Base-by-base conservation (phyloP, 1,140 invertebrate species). In the Drosophila parabipectinata region DNA sequence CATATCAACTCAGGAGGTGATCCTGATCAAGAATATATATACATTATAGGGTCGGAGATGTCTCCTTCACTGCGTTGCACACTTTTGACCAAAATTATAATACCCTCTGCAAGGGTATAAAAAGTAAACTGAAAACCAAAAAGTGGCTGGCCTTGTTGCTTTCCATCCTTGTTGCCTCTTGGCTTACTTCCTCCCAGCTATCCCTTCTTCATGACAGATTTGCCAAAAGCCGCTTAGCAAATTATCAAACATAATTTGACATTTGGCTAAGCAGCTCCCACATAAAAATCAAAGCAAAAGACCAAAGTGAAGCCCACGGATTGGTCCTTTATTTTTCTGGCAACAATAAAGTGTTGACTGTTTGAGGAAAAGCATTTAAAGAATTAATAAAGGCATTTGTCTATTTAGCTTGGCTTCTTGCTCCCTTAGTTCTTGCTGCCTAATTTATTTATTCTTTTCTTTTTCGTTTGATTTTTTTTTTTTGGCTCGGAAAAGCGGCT, bases 171-270 rank as follows among this genome's bases (percentile, higher is more conserved):
- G 2, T 18, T 15, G 30, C 4, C 32, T n/a, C 28, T 50, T 48
- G 14, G 2, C 8, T 6, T 3, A 14, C 24, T 41, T 45, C 41
- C n/a, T 12, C 15, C 8, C 9, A 10, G 7, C 30, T 39, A 30
- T 54, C 32, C 18, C 24, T 18, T 39, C 51, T 72, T 14, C 14
- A 50, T 73, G 28, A 52, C 67, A 57, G 67, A 37, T 73, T 32
- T n/a, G 5, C 34, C 32, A 4, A 52, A 63, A 57, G 60, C 47
- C 26, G 58, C 52, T 74, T 74, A 63, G 47, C 67, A 61, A 72
- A 72, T 72, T 72, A 72, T 62, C 47, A 39, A 72, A 39, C 34
- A 62, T 72, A 72, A 73, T 73, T 72, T 72, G 52, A 39, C 68
- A 63, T 59, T 69, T 30, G 14, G 15, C 50, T 34, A 8, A 44